Percentiles rank a stretch among this genome's conserved stretches.
phyloP scores from a whole-genome alignment of 2,888 invertebrate species.

The Dryococelus australis region DNA sequence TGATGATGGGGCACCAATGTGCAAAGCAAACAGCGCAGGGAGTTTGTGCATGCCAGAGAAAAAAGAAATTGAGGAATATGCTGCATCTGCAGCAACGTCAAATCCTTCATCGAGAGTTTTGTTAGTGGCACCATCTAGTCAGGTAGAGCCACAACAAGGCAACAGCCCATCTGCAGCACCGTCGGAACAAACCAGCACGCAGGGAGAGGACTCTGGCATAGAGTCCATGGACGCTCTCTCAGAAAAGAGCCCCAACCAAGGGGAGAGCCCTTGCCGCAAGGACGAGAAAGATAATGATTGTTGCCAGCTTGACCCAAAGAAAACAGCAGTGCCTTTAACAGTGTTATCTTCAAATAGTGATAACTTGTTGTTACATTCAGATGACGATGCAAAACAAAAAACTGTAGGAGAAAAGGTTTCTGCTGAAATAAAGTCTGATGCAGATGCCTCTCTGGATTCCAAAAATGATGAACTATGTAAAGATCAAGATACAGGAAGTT shows the following conservation, averaged over 20 bases:
- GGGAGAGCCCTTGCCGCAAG: constrained; percentile 58
- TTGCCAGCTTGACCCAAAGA: constrained; percentile 58
- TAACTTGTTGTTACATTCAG: constrained; percentile 9
- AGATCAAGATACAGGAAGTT: neutral
- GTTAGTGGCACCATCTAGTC: neutral
- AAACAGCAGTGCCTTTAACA: constrained; percentile 42
- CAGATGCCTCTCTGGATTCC: neutral
- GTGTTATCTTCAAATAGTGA: constrained; percentile 23
- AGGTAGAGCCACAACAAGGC: constrained; percentile 25
- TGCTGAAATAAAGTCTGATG: neutral
- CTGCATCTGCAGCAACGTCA: neutral
- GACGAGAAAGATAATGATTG: constrained; percentile 54
- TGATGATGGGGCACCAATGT: constrained; percentile 50
- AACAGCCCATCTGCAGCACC: constrained; percentile 42
- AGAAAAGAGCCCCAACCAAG: constrained; percentile 89
- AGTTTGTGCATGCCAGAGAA: constrained; percentile 31
- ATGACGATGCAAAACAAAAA: neutral
- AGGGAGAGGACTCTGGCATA: constrained; percentile 90
- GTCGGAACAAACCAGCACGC: constrained; percentile 56
- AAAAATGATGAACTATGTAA: neutral
- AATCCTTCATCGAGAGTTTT: constrained; percentile 20
- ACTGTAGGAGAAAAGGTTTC: neutral
- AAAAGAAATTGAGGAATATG: constrained; percentile 32
- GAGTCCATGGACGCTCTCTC: constrained; percentile 94
- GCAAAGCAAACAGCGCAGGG: constrained; percentile 28